Evolutionary conservation across 2,888 invertebrate species (phyloP), one percentile per base, ranked within the genome.

Genomic region (Pandemis corylana): DNA sequence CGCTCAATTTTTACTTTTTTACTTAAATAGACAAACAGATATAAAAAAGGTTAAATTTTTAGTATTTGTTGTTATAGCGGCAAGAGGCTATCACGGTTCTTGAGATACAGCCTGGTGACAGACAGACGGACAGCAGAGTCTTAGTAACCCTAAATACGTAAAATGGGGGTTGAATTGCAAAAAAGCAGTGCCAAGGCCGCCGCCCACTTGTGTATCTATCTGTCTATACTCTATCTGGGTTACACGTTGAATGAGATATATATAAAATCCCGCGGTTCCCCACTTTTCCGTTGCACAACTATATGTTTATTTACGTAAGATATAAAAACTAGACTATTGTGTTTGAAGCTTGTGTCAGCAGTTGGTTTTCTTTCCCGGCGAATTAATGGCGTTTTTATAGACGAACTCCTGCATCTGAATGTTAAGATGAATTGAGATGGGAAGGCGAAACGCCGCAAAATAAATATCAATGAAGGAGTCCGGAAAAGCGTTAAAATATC

Each of bases 231-330:
- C 79, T 82, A 89, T 84, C 82, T 85, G 63, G 74, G 72, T 77
- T 76, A 76, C 81, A 86, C 84, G 88, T 87, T 84, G 84, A 88
- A 87, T 89, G 87, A 80, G 85, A 83, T 86, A 85, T 86, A 86
- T 51, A 51, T 51, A 51, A 49, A 87, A 85, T 89, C 89, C 84
- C 78, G 82, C 77, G 80, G 82, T 81, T 83, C 82, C 81, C 84
- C 86, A 86, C 87, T 87, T 20, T 87, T 85, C 82, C 83, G 84
- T 72, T 80, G 78, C 89, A 87, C 83, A 88, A 85, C 85, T 87
- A 88, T 46, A 36, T 66, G 70, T 70, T 71, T 75, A 75, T 75
- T 75, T 75, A 67, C 66, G 70, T 66, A 53, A 36, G 62, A 62
- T 66, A 66, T 70, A 70, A 75, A 73, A 71, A 61, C n/a, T 51